Conservation (phyloP, 2,888 invertebrate genomes). For the Ptychoptera albimana region DNA sequence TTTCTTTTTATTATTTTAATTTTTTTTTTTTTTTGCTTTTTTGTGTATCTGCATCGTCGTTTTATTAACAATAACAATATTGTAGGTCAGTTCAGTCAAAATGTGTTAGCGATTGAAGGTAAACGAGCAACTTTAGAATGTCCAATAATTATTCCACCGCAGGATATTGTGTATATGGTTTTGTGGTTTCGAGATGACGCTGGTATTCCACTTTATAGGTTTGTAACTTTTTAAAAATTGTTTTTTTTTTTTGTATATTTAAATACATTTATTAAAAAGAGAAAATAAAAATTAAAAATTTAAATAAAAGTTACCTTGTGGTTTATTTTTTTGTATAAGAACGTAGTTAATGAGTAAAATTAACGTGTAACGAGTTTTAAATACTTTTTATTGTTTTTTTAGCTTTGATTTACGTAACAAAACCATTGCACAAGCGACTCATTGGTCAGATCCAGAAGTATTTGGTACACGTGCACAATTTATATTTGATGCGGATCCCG, state of each 20-base stretch:
- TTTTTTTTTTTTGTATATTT: neutral
- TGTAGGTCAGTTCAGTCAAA: too few species aligned
- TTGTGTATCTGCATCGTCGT: too few species aligned
- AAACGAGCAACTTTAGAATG: conserved; percentile 47
- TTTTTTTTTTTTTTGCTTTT: too few species aligned
- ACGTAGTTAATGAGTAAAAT: neutral
- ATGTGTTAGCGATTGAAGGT: conserved; percentile 37
- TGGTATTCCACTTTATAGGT: conserved; percentile 50
- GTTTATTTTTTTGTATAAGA: too few species aligned
- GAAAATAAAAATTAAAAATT: neutral
- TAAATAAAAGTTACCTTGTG: too few species aligned
- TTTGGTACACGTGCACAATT: conserved; percentile 34
- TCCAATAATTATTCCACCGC: conserved; percentile 43
- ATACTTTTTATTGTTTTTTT: conserved; percentile 13
- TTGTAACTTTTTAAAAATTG: conserved; percentile 17
- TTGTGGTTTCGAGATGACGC: conserved; percentile 50
- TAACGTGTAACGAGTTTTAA: neutral
- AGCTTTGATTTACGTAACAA: conserved; percentile 37
- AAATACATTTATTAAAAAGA: neutral
- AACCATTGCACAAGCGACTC: conserved; percentile 31
- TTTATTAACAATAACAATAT: too few species aligned
- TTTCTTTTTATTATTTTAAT: too few species aligned
- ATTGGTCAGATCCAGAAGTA: conserved; percentile 32
- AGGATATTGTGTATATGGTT: conserved; percentile 48
- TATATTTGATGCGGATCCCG: conserved; percentile 7